Conservation (phyloP, 2,888 invertebrate genomes). For the Buathra laborator region DNA sequence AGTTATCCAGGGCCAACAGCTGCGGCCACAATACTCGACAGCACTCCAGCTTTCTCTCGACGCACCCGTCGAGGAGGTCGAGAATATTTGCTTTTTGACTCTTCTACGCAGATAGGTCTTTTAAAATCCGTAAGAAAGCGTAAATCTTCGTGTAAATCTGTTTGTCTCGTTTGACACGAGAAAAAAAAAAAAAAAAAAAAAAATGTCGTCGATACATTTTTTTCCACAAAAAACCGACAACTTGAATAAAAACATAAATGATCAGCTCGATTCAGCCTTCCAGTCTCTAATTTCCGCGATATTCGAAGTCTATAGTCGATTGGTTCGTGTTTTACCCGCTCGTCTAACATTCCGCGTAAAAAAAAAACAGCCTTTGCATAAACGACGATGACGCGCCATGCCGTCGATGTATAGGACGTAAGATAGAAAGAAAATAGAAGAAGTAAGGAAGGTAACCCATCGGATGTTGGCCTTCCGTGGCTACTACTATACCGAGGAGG, state of each 20-base stretch:
- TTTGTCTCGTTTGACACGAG: neutral
- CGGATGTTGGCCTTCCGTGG: constrained; percentile 38
- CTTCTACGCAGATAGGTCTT: constrained; percentile 19
- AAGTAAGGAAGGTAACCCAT: constrained; percentile 45
- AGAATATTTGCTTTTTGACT: constrained; percentile 47
- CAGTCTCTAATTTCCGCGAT: too few species aligned
- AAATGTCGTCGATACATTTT: too few species aligned
- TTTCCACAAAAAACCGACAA: too few species aligned
- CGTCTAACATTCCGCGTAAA: neutral
- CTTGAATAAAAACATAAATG: too few species aligned
- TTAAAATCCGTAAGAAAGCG: neutral
- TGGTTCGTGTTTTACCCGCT: too few species aligned
- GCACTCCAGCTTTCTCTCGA: constrained; percentile 66
- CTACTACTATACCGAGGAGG: constrained; percentile 53
- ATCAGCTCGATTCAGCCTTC: too few species aligned
- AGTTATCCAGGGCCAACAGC: constrained; percentile 69
- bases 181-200: too few species aligned
- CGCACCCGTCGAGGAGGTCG: constrained; percentile 48
- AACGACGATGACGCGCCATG: constrained; percentile 7
- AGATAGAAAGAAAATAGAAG: constrained; percentile 48
- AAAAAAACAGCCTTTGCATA: neutral
- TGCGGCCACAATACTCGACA: constrained; percentile 58
- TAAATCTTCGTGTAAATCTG: neutral
- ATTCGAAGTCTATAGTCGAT: too few species aligned
- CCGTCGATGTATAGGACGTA: neutral